Evolutionary conservation across 2,888 invertebrate genomes (phyloP).

Genomic region (Aromia moschata): DNA sequence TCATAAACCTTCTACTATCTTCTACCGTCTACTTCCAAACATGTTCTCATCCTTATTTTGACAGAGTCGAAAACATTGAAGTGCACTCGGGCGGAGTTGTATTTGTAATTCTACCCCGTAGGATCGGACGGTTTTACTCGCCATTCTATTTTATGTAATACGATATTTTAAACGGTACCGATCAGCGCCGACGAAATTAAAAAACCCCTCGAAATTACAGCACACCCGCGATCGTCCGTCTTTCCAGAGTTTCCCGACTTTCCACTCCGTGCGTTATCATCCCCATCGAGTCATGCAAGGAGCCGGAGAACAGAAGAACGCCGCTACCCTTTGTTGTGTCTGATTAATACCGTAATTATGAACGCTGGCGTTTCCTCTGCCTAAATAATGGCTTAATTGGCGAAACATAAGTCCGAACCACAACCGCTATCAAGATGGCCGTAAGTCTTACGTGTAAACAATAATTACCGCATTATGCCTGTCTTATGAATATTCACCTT

Average conservation of each 20-base stretch:
- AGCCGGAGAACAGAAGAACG: constrained; percentile 22
- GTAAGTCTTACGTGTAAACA: constrained; percentile 45
- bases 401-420: constrained; percentile 39
- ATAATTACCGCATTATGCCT: constrained; percentile 14
- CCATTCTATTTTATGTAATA: too few relatives aligned
- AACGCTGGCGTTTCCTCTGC: constrained; percentile 32
- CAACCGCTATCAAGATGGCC: constrained; percentile 44
- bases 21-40: too few relatives aligned
- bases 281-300: constrained; percentile 22
- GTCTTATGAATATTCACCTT: constrained; percentile 4
- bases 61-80: too few relatives aligned
- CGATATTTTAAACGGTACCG: too few relatives aligned
- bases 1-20: too few relatives aligned
- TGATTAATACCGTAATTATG: constrained; percentile 44
- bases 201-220: neutral
- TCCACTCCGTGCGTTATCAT: constrained; percentile 10
- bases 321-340: constrained; percentile 16
- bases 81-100: too few relatives aligned
- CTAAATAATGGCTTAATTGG: constrained; percentile 46
- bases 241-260: neutral
- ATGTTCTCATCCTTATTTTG: too few relatives aligned
- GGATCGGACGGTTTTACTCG: too few relatives aligned
- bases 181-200: too few relatives aligned
- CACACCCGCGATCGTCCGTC: neutral
- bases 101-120: too few relatives aligned